These are phyloP conservation scores for Prionailurus viverrinus DNA, from an alignment of 2,113 vertebrate species.

Conservation along the genomic window DNA sequence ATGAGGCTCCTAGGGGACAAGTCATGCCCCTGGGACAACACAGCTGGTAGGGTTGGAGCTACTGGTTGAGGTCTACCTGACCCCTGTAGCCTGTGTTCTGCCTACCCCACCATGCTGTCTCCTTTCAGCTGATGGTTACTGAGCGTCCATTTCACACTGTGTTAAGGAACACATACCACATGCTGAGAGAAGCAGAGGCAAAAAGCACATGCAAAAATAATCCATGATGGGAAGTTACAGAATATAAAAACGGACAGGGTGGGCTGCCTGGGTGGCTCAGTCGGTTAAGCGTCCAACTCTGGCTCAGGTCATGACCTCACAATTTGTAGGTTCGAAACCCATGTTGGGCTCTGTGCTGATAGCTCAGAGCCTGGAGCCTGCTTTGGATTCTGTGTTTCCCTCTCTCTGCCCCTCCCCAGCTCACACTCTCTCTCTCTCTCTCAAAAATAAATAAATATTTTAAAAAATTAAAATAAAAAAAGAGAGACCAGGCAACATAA, in stretches of 20 bases:
- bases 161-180: neutral
- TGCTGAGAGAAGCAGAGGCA: neutral
- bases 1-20: neutral
- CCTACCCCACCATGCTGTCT: accelerated
- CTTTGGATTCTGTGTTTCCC: too few species aligned
- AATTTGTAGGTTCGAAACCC: too few species aligned
- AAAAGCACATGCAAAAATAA: neutral
- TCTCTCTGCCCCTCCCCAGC: too few species aligned
- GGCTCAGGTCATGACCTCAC: too few species aligned
- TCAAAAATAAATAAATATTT: too few species aligned
- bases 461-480: neutral
- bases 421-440: too few species aligned
- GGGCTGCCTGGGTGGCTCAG: too few species aligned
- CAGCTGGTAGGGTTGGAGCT: neutral
- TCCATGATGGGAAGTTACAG: neutral
- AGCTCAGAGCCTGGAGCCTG: too few species aligned
- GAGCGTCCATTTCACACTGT: accelerated
- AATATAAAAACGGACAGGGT: neutral
- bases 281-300: too few species aligned
- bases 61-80: too few species aligned
- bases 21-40: neutral
- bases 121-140: neutral
- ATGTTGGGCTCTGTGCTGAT: too few species aligned
- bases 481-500: too few species aligned
- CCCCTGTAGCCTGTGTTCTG: neutral